Evolutionary conservation across 2,113 vertebrate species (phyloP), one percentile per base, ranked within the genome.

Genomic region (Hoplias malabaricus): DNA sequence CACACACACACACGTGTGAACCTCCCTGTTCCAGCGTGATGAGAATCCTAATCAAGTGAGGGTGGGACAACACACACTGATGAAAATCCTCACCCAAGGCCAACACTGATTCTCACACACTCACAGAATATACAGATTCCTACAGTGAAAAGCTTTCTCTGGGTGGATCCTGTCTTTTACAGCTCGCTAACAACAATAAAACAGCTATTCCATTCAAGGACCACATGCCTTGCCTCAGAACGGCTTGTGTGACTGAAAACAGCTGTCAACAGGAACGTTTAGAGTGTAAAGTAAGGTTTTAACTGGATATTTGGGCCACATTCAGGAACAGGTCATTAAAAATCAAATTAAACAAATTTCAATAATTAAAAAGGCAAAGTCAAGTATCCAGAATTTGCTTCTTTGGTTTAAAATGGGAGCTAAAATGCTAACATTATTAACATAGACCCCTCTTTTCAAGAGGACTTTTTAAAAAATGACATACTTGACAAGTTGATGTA

Each of bases 151-250:
- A 29, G 57, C 50, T 61, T 34, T 59, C 63, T 56, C 59, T 77
- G 16, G 67, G 48, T 25, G 36, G 10, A 68, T 66, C 19, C 19
- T 48, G 46, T n/a, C 19, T 73, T 40, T 43, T 54, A 7, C 43
- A 54, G 10, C 25, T 12, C 53, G 50, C 62, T 48, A 66, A 38
- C 10, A 12, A n/a, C 34, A 61, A 29, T n/a, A 21, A 4, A 46
- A 31, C 57, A 34, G 54, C n/a, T n/a, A 13, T 34, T 78, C 84
- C 75, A 78, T 36, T 79, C 61, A 87, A 81, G 75, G 78, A 80
- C 74, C 54, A 89, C 77, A 78, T 81, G 83, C 8, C 10, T 57
- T 66, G 63, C 50, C 11, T 71, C n/a, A 11, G 36, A 25, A 67
- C 21, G 25, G 23, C n/a, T 27, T 67, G 4, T 68, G 19, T 7